A percentile compares a stretch with the other conserved stretches of the same genome.
These are phyloP conservation scores for Solenopsis invicta DNA, from an alignment of 1,140 invertebrate species.

Conservation along the genomic window DNA sequence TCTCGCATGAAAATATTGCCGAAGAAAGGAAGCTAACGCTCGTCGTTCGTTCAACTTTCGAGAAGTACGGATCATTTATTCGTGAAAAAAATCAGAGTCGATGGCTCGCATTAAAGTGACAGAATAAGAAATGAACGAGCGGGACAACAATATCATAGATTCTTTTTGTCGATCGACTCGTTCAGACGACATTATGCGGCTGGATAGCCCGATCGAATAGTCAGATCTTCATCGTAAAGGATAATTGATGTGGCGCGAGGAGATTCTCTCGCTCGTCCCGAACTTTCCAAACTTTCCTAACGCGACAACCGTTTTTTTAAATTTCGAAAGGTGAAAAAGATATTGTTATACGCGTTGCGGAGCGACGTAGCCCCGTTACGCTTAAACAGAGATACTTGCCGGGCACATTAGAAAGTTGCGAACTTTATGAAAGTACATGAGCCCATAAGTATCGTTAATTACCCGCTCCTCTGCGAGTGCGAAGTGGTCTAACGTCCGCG, in stretches of 20 bases:
- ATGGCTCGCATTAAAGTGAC: neutral
- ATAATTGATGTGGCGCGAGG: neutral
- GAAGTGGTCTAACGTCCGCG: constrained; percentile 25
- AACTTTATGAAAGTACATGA: constrained; percentile 56
- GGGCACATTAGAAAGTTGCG: constrained; percentile 51
- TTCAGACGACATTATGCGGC: neutral
- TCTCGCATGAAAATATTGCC: neutral
- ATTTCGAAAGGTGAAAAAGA: constrained; percentile 36
- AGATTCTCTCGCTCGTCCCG: neutral
- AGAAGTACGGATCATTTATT: neutral
- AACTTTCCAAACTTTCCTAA: constrained; percentile 14
- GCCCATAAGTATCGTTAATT: constrained; percentile 42
- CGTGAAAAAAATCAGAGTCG: neutral
- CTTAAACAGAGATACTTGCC: constrained; percentile 51
- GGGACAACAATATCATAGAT: neutral
- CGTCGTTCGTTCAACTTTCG: neutral
- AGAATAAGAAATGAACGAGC: neutral
- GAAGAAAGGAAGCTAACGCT: neutral
- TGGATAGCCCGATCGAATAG: neutral
- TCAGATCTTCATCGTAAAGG: neutral
- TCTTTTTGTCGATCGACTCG: neutral
- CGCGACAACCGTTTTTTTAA: constrained; percentile 7
- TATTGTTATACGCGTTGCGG: constrained; percentile 12
- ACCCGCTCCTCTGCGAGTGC: constrained; percentile 40
- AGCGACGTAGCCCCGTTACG: constrained; percentile 31